A percentile compares a stretch with the other conserved stretches of the same genome.
phyloP scores from a whole-genome alignment of 2,797 vertebrate genomes.

The Limosa lapponica region DNA sequence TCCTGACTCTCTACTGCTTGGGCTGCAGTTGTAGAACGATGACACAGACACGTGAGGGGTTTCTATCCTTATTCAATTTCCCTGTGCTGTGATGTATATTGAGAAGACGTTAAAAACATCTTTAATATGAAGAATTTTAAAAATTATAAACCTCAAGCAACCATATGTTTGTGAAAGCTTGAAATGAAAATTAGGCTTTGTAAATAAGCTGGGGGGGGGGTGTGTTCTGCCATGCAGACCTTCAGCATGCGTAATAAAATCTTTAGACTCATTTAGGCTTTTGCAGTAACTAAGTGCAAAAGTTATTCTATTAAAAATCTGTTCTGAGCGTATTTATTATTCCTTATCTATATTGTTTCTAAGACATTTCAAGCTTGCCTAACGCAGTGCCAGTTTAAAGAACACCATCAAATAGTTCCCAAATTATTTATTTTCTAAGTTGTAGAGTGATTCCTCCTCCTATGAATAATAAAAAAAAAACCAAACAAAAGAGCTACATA shows the following conservation, averaged over 20 bases:
- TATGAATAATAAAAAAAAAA: neutral
- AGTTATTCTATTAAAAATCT: neutral
- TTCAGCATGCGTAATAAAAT: neutral
- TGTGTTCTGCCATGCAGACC: neutral
- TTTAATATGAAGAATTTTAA: neutral
- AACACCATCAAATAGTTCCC: neutral
- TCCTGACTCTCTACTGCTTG: too few relatives aligned
- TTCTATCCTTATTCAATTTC: neutral
- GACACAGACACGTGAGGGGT: neutral
- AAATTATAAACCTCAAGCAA: neutral
- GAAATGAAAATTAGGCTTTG: neutral
- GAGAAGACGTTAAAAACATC: conserved; percentile 6
- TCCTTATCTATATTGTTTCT: neutral
- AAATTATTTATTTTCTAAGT: neutral
- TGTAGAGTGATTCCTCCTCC: neutral
- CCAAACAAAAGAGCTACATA: too few relatives aligned
- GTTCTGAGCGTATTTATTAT: neutral
- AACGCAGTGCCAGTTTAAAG: neutral
- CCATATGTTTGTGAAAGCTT: neutral
- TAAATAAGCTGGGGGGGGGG: neutral
- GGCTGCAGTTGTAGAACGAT: too few relatives aligned
- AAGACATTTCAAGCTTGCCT: neutral
- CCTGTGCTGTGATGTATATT: neutral
- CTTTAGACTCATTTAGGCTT: neutral
- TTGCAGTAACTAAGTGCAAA: neutral